Percentiles rank a stretch among this genome's conserved stretches.
These are phyloP conservation scores for Apodemia zela DNA, from an alignment of 2,888 invertebrate species.

Conservation along the genomic window DNA sequence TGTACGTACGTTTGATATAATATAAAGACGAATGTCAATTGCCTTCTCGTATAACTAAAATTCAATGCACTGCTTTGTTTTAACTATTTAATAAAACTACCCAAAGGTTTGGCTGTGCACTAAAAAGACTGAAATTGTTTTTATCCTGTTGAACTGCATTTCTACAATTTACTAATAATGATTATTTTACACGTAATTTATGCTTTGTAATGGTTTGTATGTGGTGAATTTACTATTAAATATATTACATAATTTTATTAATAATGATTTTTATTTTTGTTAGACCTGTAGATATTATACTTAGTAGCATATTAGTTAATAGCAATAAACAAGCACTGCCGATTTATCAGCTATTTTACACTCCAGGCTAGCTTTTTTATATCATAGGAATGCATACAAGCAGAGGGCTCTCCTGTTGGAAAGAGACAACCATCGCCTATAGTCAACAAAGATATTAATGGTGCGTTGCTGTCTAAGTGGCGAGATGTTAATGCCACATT, in stretches of 20 bases:
- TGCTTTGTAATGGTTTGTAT: constrained; percentile 29
- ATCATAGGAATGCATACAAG: no score
- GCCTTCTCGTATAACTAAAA: background rate
- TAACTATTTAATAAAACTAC: constrained; percentile 27
- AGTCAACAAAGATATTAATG: no score
- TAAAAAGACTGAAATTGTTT: constrained; percentile 58
- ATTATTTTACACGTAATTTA: constrained; percentile 30
- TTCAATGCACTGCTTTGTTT: background rate
- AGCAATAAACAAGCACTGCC: no score
- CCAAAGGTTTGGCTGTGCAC: constrained; percentile 74
- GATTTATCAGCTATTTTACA: no score
- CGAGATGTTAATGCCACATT: no score
- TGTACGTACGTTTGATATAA: no score
- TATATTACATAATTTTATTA: constrained; percentile 40
- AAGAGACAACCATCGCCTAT: no score
- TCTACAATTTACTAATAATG: constrained; percentile 40
- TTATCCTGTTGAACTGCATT: constrained; percentile 44
- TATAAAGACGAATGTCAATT: background rate
- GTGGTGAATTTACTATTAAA: constrained; percentile 43
- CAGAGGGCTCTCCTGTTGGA: no score
- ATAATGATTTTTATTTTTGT: constrained; percentile 19
- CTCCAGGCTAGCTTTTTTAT: no score
- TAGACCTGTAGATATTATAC: no score
- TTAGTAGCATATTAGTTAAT: no score
- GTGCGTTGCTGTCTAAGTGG: no score